Evolutionary conservation across 2,797 vertebrate genomes (phyloP).

Genomic region (Huso huso): DNA sequence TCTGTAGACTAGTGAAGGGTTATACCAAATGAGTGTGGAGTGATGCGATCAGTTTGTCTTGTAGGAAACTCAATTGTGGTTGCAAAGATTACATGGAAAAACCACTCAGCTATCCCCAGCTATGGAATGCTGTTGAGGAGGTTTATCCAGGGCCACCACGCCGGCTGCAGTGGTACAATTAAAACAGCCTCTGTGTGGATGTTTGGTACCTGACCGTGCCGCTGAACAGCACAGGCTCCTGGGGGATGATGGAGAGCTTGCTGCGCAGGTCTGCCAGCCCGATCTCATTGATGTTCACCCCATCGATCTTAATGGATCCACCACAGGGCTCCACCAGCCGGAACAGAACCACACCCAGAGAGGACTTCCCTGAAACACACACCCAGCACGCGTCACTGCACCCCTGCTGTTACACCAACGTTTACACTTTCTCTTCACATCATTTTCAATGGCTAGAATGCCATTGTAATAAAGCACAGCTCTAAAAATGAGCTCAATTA

Average conservation of each 20-base stretch:
- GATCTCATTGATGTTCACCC: constrained; percentile 78
- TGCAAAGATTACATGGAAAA: no score
- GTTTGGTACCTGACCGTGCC: constrained; percentile 75
- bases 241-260: constrained; percentile 89
- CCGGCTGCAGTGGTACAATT: not conserved
- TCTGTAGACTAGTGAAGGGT: no score
- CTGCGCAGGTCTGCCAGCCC: constrained; percentile 84
- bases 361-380: constrained; percentile 71
- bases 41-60: no score
- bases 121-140: no score
- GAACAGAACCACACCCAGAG: constrained; percentile 79
- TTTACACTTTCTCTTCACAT: not conserved
- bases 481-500: no score
- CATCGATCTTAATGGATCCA: constrained; percentile 82
- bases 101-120: no score
- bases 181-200: not conserved
- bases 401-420: not conserved
- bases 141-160: not conserved
- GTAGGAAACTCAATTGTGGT: no score
- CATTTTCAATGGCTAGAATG: not conserved
- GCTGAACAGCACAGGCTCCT: constrained; percentile 84
- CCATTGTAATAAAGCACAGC: no score
- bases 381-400: not conserved
- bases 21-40: no score
- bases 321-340: constrained; percentile 77